A percentile compares a stretch with the other conserved stretches of the same genome.
Conservation (phyloP, 1,140 invertebrate species). For the Macrobrachium rosenbergii region DNA sequence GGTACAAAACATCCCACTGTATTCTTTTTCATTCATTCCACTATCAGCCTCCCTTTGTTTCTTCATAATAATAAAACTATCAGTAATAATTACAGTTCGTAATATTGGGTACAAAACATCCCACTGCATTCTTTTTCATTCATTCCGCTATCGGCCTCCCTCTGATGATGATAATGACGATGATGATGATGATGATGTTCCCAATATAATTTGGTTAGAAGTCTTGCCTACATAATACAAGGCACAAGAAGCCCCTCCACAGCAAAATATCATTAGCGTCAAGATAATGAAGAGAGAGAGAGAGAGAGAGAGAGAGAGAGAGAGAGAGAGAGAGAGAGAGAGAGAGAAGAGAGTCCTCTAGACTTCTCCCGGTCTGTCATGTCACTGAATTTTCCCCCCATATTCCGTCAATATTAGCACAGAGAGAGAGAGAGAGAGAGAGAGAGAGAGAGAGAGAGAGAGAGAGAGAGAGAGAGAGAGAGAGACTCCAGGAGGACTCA, state of each 20-base stretch:
- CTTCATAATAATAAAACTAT: not conserved
- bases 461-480: slow-evolving; percentile 18
- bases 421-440: slow-evolving; percentile 23
- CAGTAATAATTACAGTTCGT: not conserved
- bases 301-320: not conserved
- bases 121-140: not conserved
- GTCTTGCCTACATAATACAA: not conserved
- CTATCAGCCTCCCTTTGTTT: slow-evolving; percentile 12
- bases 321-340: not conserved
- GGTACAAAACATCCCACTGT: not conserved
- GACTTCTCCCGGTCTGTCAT: too few species aligned
- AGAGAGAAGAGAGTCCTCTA: not conserved
- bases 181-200: not conserved
- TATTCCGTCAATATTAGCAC: too few species aligned
- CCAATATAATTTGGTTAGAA: too few species aligned
- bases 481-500: too few species aligned
- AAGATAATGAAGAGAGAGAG: not conserved
- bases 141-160: not conserved
- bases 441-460: slow-evolving; percentile 4
- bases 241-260: not conserved
- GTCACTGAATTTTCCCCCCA: too few species aligned
- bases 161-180: not conserved
- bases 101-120: not conserved
- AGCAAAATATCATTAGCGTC: not conserved
- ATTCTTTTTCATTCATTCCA: not conserved